Evolutionary conservation across 1,140 invertebrate genomes (phyloP).

Genomic region (Neuroterus valhalla): DNA sequence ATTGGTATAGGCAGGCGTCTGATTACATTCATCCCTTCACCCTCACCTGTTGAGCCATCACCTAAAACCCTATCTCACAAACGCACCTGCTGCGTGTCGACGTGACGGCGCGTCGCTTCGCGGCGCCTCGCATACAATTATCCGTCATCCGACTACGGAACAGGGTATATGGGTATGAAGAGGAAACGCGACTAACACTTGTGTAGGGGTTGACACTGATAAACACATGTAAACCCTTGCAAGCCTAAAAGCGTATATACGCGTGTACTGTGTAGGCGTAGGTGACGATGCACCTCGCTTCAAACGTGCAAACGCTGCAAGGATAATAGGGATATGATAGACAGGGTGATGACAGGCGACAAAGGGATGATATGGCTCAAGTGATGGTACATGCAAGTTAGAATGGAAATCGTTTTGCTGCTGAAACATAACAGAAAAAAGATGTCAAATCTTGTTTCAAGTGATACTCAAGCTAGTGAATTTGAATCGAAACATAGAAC

Average conservation of each 20-base stretch:
- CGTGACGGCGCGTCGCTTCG: conserved; percentile 26
- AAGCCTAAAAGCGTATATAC: conserved; percentile 45
- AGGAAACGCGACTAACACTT: conserved; percentile 47
- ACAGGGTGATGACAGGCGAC: conserved; percentile 65
- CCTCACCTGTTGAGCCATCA: conserved; percentile 71
- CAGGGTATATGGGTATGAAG: conserved; percentile 2
- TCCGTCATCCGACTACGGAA: neutral
- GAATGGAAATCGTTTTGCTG: conserved; percentile 1
- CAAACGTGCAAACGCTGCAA: conserved; percentile 55
- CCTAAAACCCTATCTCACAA: conserved; percentile 37
- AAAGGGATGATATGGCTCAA: conserved; percentile 35
- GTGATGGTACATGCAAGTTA: conserved; percentile 29
- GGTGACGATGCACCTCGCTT: conserved; percentile 42
- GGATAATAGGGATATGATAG: conserved; percentile 66
- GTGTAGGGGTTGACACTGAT: no score
- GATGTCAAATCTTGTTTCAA: no score
- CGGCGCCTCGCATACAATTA: neutral
- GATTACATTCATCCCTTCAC: conserved; percentile 65
- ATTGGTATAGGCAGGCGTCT: conserved; percentile 65
- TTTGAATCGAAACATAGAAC: no score
- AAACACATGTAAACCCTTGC: conserved; percentile 43
- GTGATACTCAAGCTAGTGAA: no score
- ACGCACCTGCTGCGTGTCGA: conserved; percentile 34
- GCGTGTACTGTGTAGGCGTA: conserved; percentile 43
- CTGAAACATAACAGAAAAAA: no score